Conservation (phyloP, 2,888 invertebrate genomes). For the Saturnia japonica region DNA sequence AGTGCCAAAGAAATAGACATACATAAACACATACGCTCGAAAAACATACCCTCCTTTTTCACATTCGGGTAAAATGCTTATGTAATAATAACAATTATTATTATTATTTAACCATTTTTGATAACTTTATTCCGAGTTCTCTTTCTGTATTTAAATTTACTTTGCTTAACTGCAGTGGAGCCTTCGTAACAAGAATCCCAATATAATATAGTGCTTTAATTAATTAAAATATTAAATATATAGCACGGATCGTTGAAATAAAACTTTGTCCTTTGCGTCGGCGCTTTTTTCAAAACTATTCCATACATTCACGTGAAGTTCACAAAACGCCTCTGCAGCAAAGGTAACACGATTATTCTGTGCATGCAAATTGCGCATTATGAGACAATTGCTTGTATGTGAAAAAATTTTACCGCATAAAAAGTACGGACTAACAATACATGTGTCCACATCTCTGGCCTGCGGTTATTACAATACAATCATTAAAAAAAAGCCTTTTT, state of each 20-base stretch:
- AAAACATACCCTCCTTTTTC: no score
- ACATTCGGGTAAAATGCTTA: no score
- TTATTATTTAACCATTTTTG: no score
- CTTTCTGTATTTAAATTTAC: background rate
- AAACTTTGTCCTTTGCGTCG: background rate
- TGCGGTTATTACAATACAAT: background rate
- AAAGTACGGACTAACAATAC: background rate
- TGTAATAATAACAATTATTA: no score
- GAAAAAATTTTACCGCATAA: background rate
- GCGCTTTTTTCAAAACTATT: background rate
- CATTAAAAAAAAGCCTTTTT: background rate
- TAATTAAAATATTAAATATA: conserved; percentile 1
- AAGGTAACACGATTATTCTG: background rate
- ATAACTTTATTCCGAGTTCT: background rate
- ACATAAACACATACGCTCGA: no score
- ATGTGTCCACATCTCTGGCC: background rate
- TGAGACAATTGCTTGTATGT: background rate
- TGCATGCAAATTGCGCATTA: background rate
- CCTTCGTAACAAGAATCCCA: background rate
- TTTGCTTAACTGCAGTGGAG: background rate
- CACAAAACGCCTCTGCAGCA: background rate
- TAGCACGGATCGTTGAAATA: background rate
- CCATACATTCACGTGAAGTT: background rate
- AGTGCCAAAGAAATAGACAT: no score
- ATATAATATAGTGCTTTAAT: background rate